Percentiles rank a stretch among this genome's conserved stretches.
Conservation (phyloP, 35 echinoderm and acorn worm genomes). For the Chiridota heheva region DNA sequence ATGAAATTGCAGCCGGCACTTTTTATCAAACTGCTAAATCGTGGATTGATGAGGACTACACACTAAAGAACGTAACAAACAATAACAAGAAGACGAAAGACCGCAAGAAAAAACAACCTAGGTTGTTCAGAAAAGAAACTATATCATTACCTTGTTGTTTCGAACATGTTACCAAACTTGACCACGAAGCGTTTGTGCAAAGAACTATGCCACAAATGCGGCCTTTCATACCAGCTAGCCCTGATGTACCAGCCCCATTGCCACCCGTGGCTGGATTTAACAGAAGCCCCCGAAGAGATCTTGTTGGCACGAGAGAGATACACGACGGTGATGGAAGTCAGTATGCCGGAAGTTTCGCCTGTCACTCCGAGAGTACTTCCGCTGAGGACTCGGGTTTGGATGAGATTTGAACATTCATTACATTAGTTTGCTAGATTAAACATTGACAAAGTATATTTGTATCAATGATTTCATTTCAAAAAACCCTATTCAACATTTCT, state of each 20-base stretch:
- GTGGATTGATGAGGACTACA: slow-evolving; percentile 65
- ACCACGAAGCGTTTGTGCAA: slow-evolving; percentile 68
- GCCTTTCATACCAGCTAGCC: background rate
- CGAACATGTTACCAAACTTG: slow-evolving; percentile 93
- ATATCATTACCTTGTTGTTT: slow-evolving; percentile 96
- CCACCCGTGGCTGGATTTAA: slow-evolving; percentile 6
- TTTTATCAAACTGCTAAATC: slow-evolving; percentile 64
- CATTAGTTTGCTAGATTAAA: too few relatives aligned
- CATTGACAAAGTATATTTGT: too few relatives aligned
- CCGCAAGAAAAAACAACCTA: slow-evolving; percentile 57
- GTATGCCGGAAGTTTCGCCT: slow-evolving; percentile 29
- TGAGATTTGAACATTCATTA: slow-evolving; percentile 45
- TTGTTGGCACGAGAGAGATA: slow-evolving; percentile 11
- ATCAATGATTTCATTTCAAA: too few relatives aligned
- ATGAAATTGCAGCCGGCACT: slow-evolving; percentile 63
- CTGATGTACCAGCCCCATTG: background rate
- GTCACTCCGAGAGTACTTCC: slow-evolving; percentile 26
- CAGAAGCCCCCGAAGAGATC: background rate
- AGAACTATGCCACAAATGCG: slow-evolving; percentile 23
- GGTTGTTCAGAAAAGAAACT: slow-evolving; percentile 73
- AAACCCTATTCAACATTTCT: too few relatives aligned
- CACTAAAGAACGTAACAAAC: slow-evolving; percentile 7
- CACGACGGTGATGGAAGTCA: slow-evolving; percentile 30
- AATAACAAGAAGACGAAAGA: slow-evolving; percentile 68
- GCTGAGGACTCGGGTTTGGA: slow-evolving; percentile 33